Percentiles rank a stretch among this genome's conserved stretches.
Conservation (phyloP, 2,113 vertebrate genomes). For the Dromaius novaehollandiae region DNA sequence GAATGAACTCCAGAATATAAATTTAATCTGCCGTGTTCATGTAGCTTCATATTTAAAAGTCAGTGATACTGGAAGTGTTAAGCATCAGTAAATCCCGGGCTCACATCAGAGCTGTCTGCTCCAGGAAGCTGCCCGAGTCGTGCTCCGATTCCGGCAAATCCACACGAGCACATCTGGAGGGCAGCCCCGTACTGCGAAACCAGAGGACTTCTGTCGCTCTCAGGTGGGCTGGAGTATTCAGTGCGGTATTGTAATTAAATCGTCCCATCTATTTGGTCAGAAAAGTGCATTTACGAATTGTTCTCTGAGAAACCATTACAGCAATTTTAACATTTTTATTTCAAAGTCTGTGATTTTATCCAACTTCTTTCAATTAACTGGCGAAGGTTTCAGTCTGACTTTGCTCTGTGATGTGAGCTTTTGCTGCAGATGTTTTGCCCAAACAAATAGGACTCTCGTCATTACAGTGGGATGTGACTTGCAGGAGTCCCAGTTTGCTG, state of each 20-base stretch:
- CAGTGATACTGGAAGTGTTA: background rate
- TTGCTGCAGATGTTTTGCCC: background rate
- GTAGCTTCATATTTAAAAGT: accelerated
- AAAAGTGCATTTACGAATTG: background rate
- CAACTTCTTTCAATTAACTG: background rate
- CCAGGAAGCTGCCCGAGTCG: background rate
- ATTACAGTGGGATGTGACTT: background rate
- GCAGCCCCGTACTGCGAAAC: background rate
- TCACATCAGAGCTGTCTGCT: background rate
- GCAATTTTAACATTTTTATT: background rate
- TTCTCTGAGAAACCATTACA: background rate
- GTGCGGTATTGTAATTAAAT: background rate
- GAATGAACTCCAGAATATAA: accelerated
- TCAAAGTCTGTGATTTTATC: background rate
- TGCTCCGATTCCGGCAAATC: background rate
- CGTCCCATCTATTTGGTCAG: accelerated
- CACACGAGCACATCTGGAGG: background rate
- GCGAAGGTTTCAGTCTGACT: background rate
- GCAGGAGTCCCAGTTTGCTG: conserved; percentile 47
- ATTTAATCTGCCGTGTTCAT: accelerated
- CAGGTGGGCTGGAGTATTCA: accelerated
- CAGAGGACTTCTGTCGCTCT: accelerated
- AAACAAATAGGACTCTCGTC: background rate
- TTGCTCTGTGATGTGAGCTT: conserved; percentile 13
- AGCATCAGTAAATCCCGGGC: background rate